phyloP scores from a whole-genome alignment of 2,888 invertebrate genomes.

The Ichneumoninae sp. region DNA sequence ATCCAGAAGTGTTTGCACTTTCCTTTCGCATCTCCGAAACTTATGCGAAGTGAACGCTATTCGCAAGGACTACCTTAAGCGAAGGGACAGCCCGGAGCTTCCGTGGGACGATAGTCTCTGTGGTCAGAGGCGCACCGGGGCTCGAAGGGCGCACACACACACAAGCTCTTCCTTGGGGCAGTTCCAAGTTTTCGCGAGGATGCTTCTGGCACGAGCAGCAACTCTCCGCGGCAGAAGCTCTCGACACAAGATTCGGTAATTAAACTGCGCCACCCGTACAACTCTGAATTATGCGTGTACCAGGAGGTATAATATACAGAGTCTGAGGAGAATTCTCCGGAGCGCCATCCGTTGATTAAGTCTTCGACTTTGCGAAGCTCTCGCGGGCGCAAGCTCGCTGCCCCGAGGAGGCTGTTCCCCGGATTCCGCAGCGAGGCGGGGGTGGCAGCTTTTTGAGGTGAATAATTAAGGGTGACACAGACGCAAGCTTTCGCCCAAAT shows the following conservation, averaged over 20 bases:
- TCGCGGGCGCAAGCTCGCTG: conserved; percentile 3
- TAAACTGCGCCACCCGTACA: conserved; percentile 79
- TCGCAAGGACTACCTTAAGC: neutral
- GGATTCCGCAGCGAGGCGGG: neutral
- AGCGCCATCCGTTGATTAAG: conserved; percentile 81
- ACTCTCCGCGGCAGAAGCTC: conserved; percentile 16
- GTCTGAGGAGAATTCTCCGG: conserved; percentile 73
- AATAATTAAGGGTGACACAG: conserved; percentile 57
- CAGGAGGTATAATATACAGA: conserved; percentile 58
- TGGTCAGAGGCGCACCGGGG: conserved; percentile 46
- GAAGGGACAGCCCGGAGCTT: conserved; percentile 13
- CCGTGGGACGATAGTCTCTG: conserved; percentile 50
- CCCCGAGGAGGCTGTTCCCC: neutral
- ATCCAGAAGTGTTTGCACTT: too few relatives aligned
- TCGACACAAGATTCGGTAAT: conserved; percentile 81
- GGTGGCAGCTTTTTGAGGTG: conserved; percentile 49
- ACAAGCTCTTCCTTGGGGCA: conserved; percentile 63
- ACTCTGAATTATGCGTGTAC: conserved; percentile 82
- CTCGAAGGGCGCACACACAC: conserved; percentile 36
- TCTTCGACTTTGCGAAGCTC: conserved; percentile 70
- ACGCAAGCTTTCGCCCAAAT: conserved; percentile 45
- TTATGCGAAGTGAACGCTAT: too few relatives aligned
- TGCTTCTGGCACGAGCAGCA: conserved; percentile 39
- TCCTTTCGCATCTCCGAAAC: too few relatives aligned
- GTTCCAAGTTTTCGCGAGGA: conserved; percentile 73